Percentiles rank a stretch among this genome's conserved stretches.
These are phyloP conservation scores for Polypedilum vanderplanki DNA, from an alignment of 1,140 invertebrate species.

Conservation along the genomic window DNA sequence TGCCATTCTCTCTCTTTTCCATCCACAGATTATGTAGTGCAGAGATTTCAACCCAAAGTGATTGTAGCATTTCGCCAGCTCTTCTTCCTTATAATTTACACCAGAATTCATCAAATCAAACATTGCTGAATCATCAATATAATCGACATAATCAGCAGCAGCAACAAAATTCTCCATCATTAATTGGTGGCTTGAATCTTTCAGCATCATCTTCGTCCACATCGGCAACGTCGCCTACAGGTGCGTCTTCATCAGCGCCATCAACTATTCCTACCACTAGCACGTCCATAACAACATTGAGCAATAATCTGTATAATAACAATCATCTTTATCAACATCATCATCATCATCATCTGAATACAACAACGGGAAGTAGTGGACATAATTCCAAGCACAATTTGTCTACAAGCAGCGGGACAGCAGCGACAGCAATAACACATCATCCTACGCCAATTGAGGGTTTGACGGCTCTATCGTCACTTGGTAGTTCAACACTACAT, in stretches of 20 bases:
- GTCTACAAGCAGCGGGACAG: conserved; percentile 26
- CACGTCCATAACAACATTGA: conserved; percentile 12
- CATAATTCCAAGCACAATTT: neutral
- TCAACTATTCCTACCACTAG: neutral
- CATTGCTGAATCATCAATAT: conserved; percentile 8
- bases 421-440: neutral
- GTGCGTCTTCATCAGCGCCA: neutral
- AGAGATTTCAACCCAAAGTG: conserved; percentile 12
- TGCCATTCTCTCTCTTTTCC: neutral
- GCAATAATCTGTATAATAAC: conserved; percentile 5
- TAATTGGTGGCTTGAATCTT: neutral
- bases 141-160: neutral
- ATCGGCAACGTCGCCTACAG: neutral
- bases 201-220: neutral
- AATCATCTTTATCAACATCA: conserved; percentile 6
- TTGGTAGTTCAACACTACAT: neutral
- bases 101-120: neutral
- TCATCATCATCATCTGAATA: neutral
- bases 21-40: conserved; percentile 15
- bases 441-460: conserved; percentile 21
- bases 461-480: neutral
- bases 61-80: neutral
- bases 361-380: neutral
- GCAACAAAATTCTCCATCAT: conserved; percentile 18
- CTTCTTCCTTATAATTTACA: neutral